A percentile compares a stretch with the other conserved stretches of the same genome.
Conservation (phyloP, 2,888 invertebrate genomes). For the Perithous albicinctus region DNA sequence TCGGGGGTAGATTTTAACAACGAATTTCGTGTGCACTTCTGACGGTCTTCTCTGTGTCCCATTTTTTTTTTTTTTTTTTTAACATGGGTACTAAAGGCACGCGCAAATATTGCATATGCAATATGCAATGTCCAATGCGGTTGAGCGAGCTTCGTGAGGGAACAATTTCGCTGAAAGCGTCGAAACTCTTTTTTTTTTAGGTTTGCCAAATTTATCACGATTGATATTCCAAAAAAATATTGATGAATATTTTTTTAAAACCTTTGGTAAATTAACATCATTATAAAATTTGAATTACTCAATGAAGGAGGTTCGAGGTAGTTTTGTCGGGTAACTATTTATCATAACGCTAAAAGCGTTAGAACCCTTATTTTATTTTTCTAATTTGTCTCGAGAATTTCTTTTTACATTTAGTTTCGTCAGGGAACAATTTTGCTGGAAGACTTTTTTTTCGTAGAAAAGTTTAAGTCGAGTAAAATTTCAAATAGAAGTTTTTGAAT, state of each 20-base stretch:
- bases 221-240: too few species aligned
- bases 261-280: too few species aligned
- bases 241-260: too few species aligned
- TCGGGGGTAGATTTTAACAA: conserved; percentile 61
- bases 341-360: too few species aligned
- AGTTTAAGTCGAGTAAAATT: neutral
- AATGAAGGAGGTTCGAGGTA: too few species aligned
- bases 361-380: too few species aligned
- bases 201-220: too few species aligned
- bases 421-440: conserved; percentile 40
- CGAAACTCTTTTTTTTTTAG: conserved; percentile 23
- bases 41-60: conserved; percentile 56
- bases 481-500: neutral
- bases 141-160: conserved; percentile 41
- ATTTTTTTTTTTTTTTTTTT: conserved; percentile 54
- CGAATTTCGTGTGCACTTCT: conserved; percentile 67
- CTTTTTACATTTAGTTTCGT: too few species aligned
- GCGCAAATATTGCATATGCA: conserved; percentile 60
- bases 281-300: too few species aligned
- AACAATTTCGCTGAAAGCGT: conserved; percentile 42
- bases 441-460: conserved; percentile 3
- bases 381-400: too few species aligned
- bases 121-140: conserved; percentile 53
- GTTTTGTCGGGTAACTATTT: too few species aligned
- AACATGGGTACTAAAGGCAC: conserved; percentile 22